Evolutionary conservation across 1,140 invertebrate species (phyloP).

Genomic region (Drosophila nebulosa): DNA sequence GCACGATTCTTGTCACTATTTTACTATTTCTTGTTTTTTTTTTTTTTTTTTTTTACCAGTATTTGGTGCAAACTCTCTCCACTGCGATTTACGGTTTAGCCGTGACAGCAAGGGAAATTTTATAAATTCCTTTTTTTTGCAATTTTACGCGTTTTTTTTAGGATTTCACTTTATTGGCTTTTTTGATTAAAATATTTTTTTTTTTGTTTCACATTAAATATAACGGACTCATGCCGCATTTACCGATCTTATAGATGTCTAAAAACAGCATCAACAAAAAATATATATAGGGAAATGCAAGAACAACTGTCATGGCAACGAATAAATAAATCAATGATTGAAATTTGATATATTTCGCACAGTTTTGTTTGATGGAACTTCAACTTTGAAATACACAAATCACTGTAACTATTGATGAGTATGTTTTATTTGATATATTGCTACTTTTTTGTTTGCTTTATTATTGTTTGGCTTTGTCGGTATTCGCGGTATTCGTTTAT

Average conservation of each 20-base stretch:
- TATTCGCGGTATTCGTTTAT: not conserved
- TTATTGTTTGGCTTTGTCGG: not conserved
- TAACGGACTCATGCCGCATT: slow-evolving; percentile 28
- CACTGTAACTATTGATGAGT: not conserved
- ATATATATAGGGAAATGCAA: slow-evolving; percentile 38
- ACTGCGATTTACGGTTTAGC: not conserved
- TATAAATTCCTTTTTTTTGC: not conserved
- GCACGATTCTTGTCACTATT: slow-evolving; percentile 27
- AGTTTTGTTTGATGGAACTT: slow-evolving; percentile 7
- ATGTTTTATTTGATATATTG: not conserved
- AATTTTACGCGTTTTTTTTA: not conserved
- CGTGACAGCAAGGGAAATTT: not conserved
- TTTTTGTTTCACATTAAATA: slow-evolving; percentile 15
- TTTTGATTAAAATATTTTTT: not conserved
- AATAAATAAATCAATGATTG: slow-evolving; percentile 17
- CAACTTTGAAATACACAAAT: not conserved
- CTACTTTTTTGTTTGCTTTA: not conserved
- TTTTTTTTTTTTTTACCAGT: slow-evolving; percentile 17
- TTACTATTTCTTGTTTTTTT: slow-evolving; percentile 36
- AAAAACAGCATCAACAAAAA: slow-evolving; percentile 48
- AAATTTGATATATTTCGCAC: slow-evolving; percentile 26
- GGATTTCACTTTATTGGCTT: not conserved
- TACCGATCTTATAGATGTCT: slow-evolving; percentile 32
- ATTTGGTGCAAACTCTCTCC: not conserved
- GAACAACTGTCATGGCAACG: slow-evolving; percentile 49